Conservation (phyloP, 2,113 vertebrate genomes). For the Salvelinus alpinus region DNA sequence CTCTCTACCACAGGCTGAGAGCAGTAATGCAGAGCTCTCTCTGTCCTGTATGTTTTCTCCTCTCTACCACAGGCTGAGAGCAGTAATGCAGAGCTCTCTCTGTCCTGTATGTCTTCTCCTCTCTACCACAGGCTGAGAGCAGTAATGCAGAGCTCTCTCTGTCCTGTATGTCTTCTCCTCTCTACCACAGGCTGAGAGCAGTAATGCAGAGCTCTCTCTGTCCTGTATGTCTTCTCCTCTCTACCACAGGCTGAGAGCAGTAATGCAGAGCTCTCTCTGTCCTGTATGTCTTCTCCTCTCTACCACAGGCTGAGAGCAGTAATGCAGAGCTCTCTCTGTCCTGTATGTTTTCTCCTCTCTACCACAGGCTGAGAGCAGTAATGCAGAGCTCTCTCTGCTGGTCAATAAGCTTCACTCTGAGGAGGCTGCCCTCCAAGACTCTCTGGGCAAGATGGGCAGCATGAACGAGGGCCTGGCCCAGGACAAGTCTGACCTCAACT, state of each 20-base stretch:
- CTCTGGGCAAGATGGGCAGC: constrained; percentile 81
- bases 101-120: background rate
- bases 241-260: constrained; percentile 72
- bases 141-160: constrained; percentile 64
- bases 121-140: constrained; percentile 70
- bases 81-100: constrained; percentile 64
- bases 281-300: background rate
- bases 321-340: constrained; percentile 60
- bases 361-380: constrained; percentile 74
- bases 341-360: background rate
- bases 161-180: background rate
- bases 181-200: constrained; percentile 71
- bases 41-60: background rate
- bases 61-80: constrained; percentile 70
- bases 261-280: constrained; percentile 60
- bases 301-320: constrained; percentile 73
- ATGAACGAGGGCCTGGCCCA: constrained; percentile 83
- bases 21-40: constrained; percentile 66
- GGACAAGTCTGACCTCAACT: constrained; percentile 82
- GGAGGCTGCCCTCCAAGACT: constrained; percentile 79
- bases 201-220: constrained; percentile 62
- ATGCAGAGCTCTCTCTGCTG: constrained; percentile 76
- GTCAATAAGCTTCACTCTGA: constrained; percentile 79
- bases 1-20: constrained; percentile 69
- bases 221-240: background rate